Conservation (phyloP, 37 sponge, comb jelly and placozoan species). For the Ephydatia muelleri region DNA sequence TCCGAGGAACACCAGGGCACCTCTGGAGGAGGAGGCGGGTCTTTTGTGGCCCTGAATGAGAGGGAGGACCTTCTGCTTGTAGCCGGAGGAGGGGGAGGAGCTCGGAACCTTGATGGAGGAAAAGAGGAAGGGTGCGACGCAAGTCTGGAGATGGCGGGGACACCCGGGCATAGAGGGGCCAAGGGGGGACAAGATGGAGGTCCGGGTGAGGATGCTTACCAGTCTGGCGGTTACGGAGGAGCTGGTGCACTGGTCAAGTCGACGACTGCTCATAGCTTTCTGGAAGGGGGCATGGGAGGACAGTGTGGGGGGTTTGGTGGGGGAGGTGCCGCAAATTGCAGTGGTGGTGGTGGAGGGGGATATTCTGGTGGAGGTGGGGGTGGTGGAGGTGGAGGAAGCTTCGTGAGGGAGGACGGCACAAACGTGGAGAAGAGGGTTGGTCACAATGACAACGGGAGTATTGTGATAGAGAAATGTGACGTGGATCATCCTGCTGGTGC, state of each 20-base stretch:
- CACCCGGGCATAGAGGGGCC: slow-evolving; percentile 35
- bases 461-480: no score
- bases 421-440: no score
- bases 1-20: slow-evolving; percentile 41
- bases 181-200: slow-evolving; percentile 56
- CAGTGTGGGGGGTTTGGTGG: no score
- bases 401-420: no score
- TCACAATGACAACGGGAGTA: no score
- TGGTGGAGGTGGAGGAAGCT: no score
- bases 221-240: slow-evolving; percentile 4
- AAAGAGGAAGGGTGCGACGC: slow-evolving; percentile 72
- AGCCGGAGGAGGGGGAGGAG: slow-evolving; percentile 81
- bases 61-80: slow-evolving; percentile 56
- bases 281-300: slow-evolving; percentile 60
- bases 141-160: slow-evolving; percentile 53
- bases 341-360: no score
- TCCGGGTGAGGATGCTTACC: slow-evolving; percentile 64
- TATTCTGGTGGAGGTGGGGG: no score
- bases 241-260: slow-evolving; percentile 63
- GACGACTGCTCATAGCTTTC: slow-evolving; percentile 42
- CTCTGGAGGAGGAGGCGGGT: slow-evolving; percentile 76
- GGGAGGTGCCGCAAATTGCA: no score
- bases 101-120: slow-evolving; percentile 50
- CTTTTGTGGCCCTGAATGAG: slow-evolving; percentile 64
- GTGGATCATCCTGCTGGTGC: no score